phyloP scores from a whole-genome alignment of 2,888 invertebrate genomes.

The Ischnus inquisitorius region DNA sequence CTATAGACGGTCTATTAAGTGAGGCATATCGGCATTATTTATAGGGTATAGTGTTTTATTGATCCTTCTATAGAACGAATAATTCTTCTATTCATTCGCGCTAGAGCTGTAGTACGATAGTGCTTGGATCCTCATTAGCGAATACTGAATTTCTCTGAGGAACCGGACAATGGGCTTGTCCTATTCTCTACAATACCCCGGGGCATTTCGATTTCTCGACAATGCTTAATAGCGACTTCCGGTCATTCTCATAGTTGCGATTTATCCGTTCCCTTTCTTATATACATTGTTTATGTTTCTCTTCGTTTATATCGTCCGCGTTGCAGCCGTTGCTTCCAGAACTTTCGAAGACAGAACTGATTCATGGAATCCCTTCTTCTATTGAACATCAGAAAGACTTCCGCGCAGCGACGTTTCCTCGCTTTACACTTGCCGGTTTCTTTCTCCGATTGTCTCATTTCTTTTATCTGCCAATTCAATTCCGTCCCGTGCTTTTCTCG shows the following conservation, averaged over 20 bases:
- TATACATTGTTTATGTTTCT: slow-evolving; percentile 33
- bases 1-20: background rate
- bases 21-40: background rate
- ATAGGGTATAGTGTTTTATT: background rate
- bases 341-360: slow-evolving; percentile 48
- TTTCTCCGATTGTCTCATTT: slow-evolving; percentile 9
- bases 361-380: slow-evolving; percentile 51
- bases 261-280: slow-evolving; percentile 35
- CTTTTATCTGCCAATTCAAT: slow-evolving; percentile 35
- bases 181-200: slow-evolving; percentile 14
- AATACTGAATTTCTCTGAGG: slow-evolving; percentile 31
- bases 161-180: slow-evolving; percentile 25
- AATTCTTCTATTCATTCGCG: background rate
- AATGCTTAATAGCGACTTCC: slow-evolving; percentile 59
- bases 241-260: slow-evolving; percentile 36
- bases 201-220: slow-evolving; percentile 51
- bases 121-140: background rate
- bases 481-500: slow-evolving; percentile 43
- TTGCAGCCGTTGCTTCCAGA: slow-evolving; percentile 43
- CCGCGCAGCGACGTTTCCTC: slow-evolving; percentile 55
- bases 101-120: background rate
- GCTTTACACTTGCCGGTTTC: background rate
- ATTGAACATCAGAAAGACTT: slow-evolving; percentile 64
- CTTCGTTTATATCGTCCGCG: slow-evolving; percentile 19
- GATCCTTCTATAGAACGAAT: background rate